Evolutionary conservation across 2,797 vertebrate genomes (phyloP), one percentile per base, ranked within the genome.

Genomic region (Nannoperca obscura): DNA sequence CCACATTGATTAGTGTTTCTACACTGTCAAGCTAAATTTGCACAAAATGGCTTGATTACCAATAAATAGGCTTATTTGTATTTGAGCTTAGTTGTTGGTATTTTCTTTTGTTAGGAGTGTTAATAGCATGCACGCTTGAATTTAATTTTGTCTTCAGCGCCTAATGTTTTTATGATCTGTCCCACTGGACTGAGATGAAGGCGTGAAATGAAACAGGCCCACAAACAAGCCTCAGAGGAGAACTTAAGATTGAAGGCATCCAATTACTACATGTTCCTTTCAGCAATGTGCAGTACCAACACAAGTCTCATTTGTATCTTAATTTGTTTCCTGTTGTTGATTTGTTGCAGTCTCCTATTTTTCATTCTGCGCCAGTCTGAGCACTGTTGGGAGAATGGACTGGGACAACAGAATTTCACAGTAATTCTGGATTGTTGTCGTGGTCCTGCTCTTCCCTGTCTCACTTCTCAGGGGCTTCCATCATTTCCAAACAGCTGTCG

Each of bases 401-500:
- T 24, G 85, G 70, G 78, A 86, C 78, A 81, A 91, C 85, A 91
- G 85, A 76, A 91, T 93, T 91, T 93, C 90, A 91, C 87, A 84
- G 85, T 89, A 81, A 91, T 91, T 92, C 81, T 87, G 90, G 83
- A 82, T 80, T 89, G 88, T 82, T 82, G 88, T 86, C 32, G 78
- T 77, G 76, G 73, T 86, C 74, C 82, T 36, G 44, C 83, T 82
- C 87, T 87, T 83, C 78, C 66, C 67, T 38, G 69, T 76, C 63
- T 88, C 85, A 66, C 88, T 82, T 92, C 89, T 92, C 87, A 50
- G 84, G 90, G 93, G 89, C 85, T 89, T 89, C 90, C 89, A 91
- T 92, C 91, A 91, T 94, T 93, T 94, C 91, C 92, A 93, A 93
- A 93, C 94, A 95, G 92, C 94, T 94, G 94, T 91, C 90, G 42